Evolutionary conservation across 2,888 invertebrate species (phyloP), one percentile per base, ranked within the genome.

Genomic region (Eutolmus rufibarbis): DNA sequence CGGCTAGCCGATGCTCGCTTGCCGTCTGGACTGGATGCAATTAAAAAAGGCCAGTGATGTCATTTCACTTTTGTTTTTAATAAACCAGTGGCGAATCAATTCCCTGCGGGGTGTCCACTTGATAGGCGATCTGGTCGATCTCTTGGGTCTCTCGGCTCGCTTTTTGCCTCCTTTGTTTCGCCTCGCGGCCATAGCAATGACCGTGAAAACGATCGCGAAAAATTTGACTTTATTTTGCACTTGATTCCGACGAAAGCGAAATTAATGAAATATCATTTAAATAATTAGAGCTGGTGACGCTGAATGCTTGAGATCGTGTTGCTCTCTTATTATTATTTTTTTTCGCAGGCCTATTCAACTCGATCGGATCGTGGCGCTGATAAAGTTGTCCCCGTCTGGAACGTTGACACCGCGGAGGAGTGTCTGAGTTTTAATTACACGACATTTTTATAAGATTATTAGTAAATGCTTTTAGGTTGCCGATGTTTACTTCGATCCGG

Each of bases 31-130:
- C 85, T 74, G 85, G 23, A 85, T 74, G 85, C 74, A 85, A 85
- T 85, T 85, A 85, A 85, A 85, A 85, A 85, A 74, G 85, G 85
- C 74, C 85, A 78, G 86, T 87, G 87, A 87, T 87, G 87, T 87
- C 87, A 87, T 87, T 87, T 87, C 81, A 87, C 87, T 87, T 87
- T 87, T 87, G 56, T 82, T 87, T 82, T 79, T 79, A 79, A 74
- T 40, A 82, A 76, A 87, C 76, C 79, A 86, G 86, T 86, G 86
- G 86, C 86, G 78, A 78, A 78, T 66, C 57, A 86, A 78, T 78
- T 79, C 78, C 57, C 86, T 86, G 86, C 86, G 78, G 86, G 86
- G 86, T 79, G 86, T 57, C 86, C 74, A 74, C 74, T 85, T 74
- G 85, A 85, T 85, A 85, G 85, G 85, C 85, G 85, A 85, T 85